These are phyloP conservation scores for Heliconius charithonia DNA, from an alignment of 2,888 invertebrate genomes.

Conservation along the genomic window DNA sequence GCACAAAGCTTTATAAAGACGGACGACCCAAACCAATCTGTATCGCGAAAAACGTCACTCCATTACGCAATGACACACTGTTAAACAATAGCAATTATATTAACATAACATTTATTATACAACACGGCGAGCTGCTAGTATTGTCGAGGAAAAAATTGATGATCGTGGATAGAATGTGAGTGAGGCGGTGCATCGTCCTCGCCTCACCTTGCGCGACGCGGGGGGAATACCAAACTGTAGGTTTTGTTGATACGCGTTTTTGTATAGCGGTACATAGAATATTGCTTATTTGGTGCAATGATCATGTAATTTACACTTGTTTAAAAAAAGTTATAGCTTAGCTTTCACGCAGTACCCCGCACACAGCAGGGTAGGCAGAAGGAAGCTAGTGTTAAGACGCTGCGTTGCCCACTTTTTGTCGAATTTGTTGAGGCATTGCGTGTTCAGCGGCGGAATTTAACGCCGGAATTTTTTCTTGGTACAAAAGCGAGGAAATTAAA, in stretches of 20 bases:
- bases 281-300: background rate
- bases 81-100: constrained; percentile 63
- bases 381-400: too few species aligned
- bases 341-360: too few species aligned
- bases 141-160: constrained; percentile 57
- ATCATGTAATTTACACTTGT: too few species aligned
- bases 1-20: constrained; percentile 16
- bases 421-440: too few species aligned
- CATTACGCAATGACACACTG: constrained; percentile 68
- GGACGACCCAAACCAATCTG: constrained; percentile 44
- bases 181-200: constrained; percentile 73
- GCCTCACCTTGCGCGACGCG: constrained; percentile 74
- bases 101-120: constrained; percentile 67
- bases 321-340: too few species aligned
- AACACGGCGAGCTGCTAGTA: constrained; percentile 57
- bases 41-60: constrained; percentile 46
- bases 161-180: constrained; percentile 66
- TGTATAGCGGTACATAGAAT: constrained; percentile 41
- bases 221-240: constrained; percentile 63
- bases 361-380: too few species aligned
- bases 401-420: too few species aligned
- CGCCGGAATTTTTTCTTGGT: too few species aligned
- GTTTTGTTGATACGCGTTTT: constrained; percentile 48
- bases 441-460: too few species aligned
- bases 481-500: too few species aligned